A percentile compares a stretch with the other conserved stretches of the same genome.
These are phyloP conservation scores for Drosophila guanche DNA, from an alignment of 1,140 invertebrate genomes.

Conservation along the genomic window DNA sequence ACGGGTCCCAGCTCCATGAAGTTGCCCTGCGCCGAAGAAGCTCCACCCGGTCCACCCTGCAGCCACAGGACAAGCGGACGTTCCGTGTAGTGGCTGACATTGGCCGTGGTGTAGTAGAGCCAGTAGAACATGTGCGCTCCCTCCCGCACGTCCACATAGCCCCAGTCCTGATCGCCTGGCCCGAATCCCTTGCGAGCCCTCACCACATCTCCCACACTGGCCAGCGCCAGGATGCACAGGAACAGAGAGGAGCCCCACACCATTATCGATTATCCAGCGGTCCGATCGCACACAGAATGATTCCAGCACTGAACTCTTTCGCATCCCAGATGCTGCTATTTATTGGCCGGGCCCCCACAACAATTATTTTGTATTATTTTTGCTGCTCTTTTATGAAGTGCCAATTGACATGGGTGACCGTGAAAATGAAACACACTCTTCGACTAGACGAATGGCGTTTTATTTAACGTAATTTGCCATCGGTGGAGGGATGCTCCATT, in stretches of 20 bases:
- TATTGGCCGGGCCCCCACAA: not conserved
- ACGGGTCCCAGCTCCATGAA: slow-evolving; percentile 91
- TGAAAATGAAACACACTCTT: not conserved
- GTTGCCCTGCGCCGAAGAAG: slow-evolving; percentile 91
- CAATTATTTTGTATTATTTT: not conserved
- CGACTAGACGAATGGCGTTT: no score
- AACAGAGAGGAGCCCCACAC: slow-evolving; percentile 18
- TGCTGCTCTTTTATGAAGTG: slow-evolving; percentile 12
- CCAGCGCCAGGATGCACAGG: slow-evolving; percentile 17
- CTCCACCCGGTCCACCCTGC: slow-evolving; percentile 90
- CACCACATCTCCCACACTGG: not conserved
- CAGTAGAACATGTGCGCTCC: slow-evolving; percentile 93
- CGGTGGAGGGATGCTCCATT: no score
- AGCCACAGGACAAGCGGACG: slow-evolving; percentile 91
- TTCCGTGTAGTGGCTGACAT: slow-evolving; percentile 85
- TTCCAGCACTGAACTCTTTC: slow-evolving; percentile 8
- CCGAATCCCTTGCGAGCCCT: slow-evolving; percentile 84
- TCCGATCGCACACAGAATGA: not conserved
- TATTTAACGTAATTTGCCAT: no score
- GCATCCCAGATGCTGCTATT: not conserved
- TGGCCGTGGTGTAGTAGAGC: slow-evolving; percentile 89
- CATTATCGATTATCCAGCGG: slow-evolving; percentile 18
- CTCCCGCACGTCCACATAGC: slow-evolving; percentile 87
- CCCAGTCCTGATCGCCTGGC: slow-evolving; percentile 88
- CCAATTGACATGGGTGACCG: slow-evolving; percentile 6